Base-by-base conservation (phyloP, 2,797 vertebrate species). In the Gephyroberyx darwinii region DNA sequence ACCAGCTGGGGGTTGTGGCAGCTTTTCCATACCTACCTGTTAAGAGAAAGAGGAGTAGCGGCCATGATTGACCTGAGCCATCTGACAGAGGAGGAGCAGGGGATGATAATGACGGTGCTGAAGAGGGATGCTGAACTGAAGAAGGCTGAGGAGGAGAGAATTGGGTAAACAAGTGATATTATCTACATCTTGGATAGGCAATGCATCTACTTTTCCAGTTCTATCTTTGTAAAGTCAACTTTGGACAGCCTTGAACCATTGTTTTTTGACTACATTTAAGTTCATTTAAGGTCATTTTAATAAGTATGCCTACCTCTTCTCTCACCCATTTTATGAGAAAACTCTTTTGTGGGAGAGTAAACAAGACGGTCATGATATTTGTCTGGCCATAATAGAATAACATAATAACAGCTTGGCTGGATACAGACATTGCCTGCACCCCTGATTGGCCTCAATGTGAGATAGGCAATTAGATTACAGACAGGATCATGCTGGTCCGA, bases 51-150 rank as follows among this genome's bases (percentile, higher is more conserved):
- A 62, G 35, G 37, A 20, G 17, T 67, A 62, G 71, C 53, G 84
- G 81, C 90, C 86, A 99, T 99, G 98, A 96, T 99, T 37, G 97
- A 99, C 91, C 90, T 99, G 78, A 98, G 97, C 86, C 95, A 98
- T 86, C 92, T 99, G 85, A 98, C 95, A 0, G 97, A 99, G 82
- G 96, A 98, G 76, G 98, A 99, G 75, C 96, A 98, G 87, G 94
- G 93, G 43, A 81, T 89, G 31, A 98, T 99, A 69, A 93, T 98
- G 95, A 93, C 90, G 22, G 98, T 99, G 64, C 92, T 99, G 72
- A 94, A 94, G 86, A 93, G 98, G 78, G 98, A 99, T 48, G 89
- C 93, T 0, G 94, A 95, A 0, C 93, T 99, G 60, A 98, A 99
- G 90, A 96, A 91, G 82, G 77, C 91, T 0, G 98, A 99, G 88